A percentile compares a stretch with the other conserved stretches of the same genome.
phyloP scores from a whole-genome alignment of 2,888 invertebrate species.

The Pollenia labialis region DNA sequence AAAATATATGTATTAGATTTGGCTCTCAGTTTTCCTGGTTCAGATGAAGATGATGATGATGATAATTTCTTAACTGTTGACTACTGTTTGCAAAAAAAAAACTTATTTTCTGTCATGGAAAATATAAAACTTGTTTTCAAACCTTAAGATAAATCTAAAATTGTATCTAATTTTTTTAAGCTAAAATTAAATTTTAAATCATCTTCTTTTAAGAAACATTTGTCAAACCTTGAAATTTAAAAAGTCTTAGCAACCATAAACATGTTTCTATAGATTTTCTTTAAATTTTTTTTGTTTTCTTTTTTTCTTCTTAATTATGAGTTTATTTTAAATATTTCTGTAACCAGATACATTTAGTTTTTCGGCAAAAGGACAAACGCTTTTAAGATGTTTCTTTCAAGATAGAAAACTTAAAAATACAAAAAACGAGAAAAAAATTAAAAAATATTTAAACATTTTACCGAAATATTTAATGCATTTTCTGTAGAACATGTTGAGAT shows the following conservation, averaged over 20 bases:
- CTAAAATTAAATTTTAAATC: too few species aligned
- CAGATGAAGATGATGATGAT: not conserved
- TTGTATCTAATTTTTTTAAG: too few species aligned
- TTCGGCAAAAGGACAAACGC: conserved; percentile 57
- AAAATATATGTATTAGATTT: conserved; percentile 27
- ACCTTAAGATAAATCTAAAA: not conserved
- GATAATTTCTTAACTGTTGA: not conserved
- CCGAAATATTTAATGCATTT: conserved; percentile 46
- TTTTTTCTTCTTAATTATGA: not conserved
- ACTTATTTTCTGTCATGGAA: not conserved
- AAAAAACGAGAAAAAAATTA: not conserved
- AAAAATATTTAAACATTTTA: not conserved
- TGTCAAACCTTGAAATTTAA: not conserved
- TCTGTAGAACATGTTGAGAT: conserved; percentile 25
- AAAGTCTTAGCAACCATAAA: not conserved
- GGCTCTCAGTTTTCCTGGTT: not conserved
- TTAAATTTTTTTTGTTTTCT: not conserved
- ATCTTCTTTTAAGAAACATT: not conserved
- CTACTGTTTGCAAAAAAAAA: conserved; percentile 49
- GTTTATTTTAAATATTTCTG: conserved; percentile 2
- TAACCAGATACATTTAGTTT: not conserved
- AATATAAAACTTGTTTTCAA: not conserved
- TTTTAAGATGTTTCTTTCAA: conserved; percentile 39
- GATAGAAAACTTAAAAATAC: conserved; percentile 32
- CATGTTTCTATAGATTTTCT: not conserved